Conservation (phyloP, 2,888 invertebrate species). For the Mythimna ferrago region DNA sequence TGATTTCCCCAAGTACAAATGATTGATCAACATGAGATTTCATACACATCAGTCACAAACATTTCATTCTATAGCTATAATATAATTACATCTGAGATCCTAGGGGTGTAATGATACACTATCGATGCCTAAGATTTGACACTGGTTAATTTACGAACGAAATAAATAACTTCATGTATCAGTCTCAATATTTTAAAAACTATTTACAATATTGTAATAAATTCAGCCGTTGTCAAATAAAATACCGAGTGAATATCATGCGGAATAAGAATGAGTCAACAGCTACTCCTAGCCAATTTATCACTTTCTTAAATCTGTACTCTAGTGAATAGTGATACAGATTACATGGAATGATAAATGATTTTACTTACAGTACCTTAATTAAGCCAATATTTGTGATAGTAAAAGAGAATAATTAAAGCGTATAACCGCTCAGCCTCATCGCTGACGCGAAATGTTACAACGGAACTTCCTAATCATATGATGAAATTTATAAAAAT, state of each 20-base stretch:
- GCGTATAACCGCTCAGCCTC: conserved; percentile 73
- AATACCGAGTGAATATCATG: conserved; percentile 69
- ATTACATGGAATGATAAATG: conserved; percentile 81
- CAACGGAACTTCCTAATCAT: conserved; percentile 46
- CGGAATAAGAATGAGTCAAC: conserved; percentile 70
- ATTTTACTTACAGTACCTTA: conserved; percentile 75
- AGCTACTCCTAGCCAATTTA: conserved; percentile 70
- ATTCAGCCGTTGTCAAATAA: conserved; percentile 81
- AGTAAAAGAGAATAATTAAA: conserved; percentile 76
- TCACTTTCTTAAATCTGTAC: conserved; percentile 63
- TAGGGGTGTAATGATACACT: conserved; percentile 78
- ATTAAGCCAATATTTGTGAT: conserved; percentile 77
- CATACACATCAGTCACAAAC: conserved; percentile 64
- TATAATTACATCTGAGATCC: conserved; percentile 82
- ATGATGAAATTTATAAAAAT: conserved; percentile 50
- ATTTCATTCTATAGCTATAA: conserved; percentile 69
- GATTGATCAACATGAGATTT: conserved; percentile 64
- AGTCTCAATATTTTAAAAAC: conserved; percentile 89
- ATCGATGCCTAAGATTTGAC: conserved; percentile 86
- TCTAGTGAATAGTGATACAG: conserved; percentile 63
- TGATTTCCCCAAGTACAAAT: conserved; percentile 58
- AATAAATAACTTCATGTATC: conserved; percentile 90
- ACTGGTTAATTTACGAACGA: conserved; percentile 88
- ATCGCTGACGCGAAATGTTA: conserved; percentile 61
- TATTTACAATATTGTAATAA: conserved; percentile 87